Evolutionary conservation across 2,797 vertebrate genomes (phyloP).

Genomic region (Bothrops alternatus): DNA sequence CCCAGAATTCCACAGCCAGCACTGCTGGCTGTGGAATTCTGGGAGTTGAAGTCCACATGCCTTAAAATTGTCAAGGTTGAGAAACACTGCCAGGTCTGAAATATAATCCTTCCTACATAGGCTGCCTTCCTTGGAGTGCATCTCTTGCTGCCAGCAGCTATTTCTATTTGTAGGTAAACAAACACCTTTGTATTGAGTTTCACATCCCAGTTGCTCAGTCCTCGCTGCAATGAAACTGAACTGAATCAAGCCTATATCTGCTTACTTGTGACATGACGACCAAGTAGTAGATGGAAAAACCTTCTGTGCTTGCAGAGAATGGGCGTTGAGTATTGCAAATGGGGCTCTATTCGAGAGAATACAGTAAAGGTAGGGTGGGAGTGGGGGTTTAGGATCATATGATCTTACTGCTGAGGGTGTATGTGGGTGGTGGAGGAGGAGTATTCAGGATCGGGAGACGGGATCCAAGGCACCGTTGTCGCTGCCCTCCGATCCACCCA

Average conservation of each 20-base stretch:
- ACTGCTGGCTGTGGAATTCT: too few relatives aligned
- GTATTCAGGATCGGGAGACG: conserved; percentile 54
- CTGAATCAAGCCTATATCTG: neutral
- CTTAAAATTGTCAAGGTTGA: too few relatives aligned
- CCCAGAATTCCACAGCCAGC: too few relatives aligned
- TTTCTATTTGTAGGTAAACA: conserved; percentile 2
- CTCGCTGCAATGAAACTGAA: neutral
- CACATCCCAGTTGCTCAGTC: neutral
- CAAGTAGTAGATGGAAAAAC: conserved; percentile 35
- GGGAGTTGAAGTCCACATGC: too few relatives aligned
- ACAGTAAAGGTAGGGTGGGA: conserved; percentile 69
- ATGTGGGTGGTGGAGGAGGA: conserved; percentile 67
- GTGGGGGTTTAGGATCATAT: conserved; percentile 60
- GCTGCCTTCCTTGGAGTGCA: conserved; percentile 15
- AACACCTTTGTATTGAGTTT: conserved; percentile 24
- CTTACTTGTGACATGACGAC: neutral
- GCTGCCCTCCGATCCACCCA: conserved; percentile 49
- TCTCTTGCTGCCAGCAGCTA: conserved; percentile 16
- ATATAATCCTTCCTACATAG: neutral
- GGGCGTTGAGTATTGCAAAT: conserved; percentile 34
- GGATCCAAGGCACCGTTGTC: conserved; percentile 58
- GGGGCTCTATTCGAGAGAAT: conserved; percentile 75
- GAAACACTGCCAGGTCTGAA: too few relatives aligned
- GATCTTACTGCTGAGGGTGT: conserved; percentile 55
- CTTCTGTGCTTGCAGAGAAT: neutral